Base-by-base conservation (phyloP, 2,797 vertebrate genomes). In the Helarctos malayanus region DNA sequence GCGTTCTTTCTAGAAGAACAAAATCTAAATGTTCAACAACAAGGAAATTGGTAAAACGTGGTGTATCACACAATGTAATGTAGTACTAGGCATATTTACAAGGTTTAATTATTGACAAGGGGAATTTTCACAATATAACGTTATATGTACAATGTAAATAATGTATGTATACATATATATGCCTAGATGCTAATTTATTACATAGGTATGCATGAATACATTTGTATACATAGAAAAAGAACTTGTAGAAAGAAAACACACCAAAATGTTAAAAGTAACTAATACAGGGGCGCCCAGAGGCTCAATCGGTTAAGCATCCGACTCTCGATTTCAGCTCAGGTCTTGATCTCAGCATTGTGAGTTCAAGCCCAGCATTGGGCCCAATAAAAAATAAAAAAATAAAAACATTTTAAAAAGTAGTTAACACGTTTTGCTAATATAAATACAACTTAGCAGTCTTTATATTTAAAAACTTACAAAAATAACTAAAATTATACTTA, bases 381-480 rank as follows among this genome's bases (percentile, higher is more conserved):
- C 35, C 27, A 68, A 63, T 63, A 32, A 63, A 68, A 35, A 35
- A 68, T 19, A 19, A 68, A 68, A 68, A 68, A 68, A 35, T 19
- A 19, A 35, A 68, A 68, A 68, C 18, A 35, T 68, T 68, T 68
- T 68, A 2, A 49, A 65, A 93, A 93, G 73, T 52, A 69, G 15
- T 78, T 89, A 93, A 63, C 14, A 88, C 1, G 57, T 83, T 90
- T 97, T 92, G 35, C 38, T 95, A 84, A 96, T 47, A 96, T 47
- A 95, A 93, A 91, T 63, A 94, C 49, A 96, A 93, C 21, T 84
- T 45, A 93, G 11, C 8, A 95, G 18, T 82, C 68, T 65, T 63
- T 69, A 82, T 35, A 89, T 92, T 91, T 91, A 49, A 94, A 87
- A 96, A n/a, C 27, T 89, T 90, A 79, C 8, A 93, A 94, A 97